phyloP scores from a whole-genome alignment of 2,888 invertebrate genomes.

The Ellobium chinense region DNA sequence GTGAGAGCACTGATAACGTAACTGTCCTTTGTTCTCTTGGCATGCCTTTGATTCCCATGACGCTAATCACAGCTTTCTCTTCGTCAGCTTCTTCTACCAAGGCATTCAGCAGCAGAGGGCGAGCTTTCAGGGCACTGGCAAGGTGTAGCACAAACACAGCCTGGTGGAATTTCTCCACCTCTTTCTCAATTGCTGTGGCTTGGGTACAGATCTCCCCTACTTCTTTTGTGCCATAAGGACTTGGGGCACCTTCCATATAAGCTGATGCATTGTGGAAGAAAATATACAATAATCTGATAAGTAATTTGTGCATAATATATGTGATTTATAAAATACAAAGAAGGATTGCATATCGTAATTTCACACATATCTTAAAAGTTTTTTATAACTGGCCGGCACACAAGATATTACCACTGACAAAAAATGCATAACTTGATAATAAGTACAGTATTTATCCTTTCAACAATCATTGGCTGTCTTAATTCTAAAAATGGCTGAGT shows the following conservation, averaged over 20 bases:
- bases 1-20: slow-evolving; percentile 54
- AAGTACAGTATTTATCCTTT: no score
- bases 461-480: no score
- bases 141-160: slow-evolving; percentile 55
- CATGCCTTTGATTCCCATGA: slow-evolving; percentile 49
- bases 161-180: slow-evolving; percentile 50
- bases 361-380: no score
- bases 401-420: no score
- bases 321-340: no score
- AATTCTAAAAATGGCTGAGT: no score
- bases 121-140: slow-evolving; percentile 54
- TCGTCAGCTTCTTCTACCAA: slow-evolving; percentile 63
- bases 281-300: no score
- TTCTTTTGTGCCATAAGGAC: slow-evolving; percentile 62
- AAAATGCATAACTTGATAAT: no score
- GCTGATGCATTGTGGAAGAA: no score
- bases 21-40: slow-evolving; percentile 51
- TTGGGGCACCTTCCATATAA: slow-evolving; percentile 57
- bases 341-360: no score
- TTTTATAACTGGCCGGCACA: no score
- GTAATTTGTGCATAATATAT: no score
- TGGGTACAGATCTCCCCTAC: slow-evolving; percentile 53
- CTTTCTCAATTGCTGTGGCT: slow-evolving; percentile 39
- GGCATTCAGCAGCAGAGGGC: slow-evolving; percentile 63
- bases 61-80: slow-evolving; percentile 35